Base-by-base conservation (phyloP, 2,797 vertebrate genomes). In the Cuniculus paca region DNA sequence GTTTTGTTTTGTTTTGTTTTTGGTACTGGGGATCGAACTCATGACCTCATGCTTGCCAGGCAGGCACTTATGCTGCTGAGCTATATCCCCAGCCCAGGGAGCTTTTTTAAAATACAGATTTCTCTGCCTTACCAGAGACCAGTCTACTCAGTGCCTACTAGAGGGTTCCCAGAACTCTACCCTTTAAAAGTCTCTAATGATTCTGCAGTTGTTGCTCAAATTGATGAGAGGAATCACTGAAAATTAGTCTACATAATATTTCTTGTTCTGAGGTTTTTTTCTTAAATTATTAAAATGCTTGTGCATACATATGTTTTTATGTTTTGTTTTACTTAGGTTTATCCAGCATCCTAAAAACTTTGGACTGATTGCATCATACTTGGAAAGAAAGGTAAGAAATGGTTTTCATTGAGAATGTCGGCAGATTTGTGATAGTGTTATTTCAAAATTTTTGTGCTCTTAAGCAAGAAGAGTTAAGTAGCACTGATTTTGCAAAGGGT, bases 301-400 rank as follows among this genome's bases (percentile, higher is more conserved):
- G 96, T 97, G 22, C 84, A 88, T 90, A 14, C 78, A 16, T 65
- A 61, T 95, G 1, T 75, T 95, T 86, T 91, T 91, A 3, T 79
- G n/a, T 75, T 77, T 8, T 84, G 52, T 91, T 68, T 78, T 45
- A 50, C 82, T 19, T 98, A 99, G 99, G 98, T 99, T 99, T 99
- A 99, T 99, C 95, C 99, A 99, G 91, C 99, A 99, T 98, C 99
- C 99, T 91, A 99, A 99, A 98, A 99, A 99, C 98, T 99, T 99
- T 98, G 99, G 99, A 96, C 98, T 99, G 90, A 99, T 99, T 97
- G 99, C 99, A 94, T 99, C 99, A n/a, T 99, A 99, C 98, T 98
- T 99, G 91, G 99, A 99, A 98, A 99, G 99, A 98, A 99, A 99
- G 99, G 99, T 99, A 98, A 99, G 98, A 97, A 42, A n/a, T 89